A percentile compares a stretch with the other conserved stretches of the same genome.
Evolutionary conservation across 2,888 invertebrate species (phyloP).

Genomic region (Eilema depressum): DNA sequence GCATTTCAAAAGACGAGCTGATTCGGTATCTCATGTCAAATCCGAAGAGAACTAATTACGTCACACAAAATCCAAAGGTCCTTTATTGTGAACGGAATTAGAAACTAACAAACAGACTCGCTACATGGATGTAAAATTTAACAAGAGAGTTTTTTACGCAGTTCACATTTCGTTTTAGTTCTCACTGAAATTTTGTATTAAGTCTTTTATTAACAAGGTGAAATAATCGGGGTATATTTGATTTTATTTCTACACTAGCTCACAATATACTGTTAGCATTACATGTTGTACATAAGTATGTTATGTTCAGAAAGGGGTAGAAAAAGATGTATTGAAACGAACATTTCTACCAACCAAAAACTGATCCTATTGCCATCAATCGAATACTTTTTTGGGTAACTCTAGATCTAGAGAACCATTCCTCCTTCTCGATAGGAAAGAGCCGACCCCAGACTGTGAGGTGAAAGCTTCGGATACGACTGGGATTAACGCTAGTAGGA

Average conservation of each 20-base stretch:
- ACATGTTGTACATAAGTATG: too few relatives aligned
- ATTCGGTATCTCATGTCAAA: constrained; percentile 49
- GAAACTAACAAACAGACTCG: not conserved
- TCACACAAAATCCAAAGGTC: constrained; percentile 35
- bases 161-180: not conserved
- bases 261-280: not conserved
- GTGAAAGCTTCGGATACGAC: too few relatives aligned
- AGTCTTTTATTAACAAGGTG: not conserved
- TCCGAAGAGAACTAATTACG: constrained; percentile 67
- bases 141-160: not conserved
- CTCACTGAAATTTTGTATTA: not conserved
- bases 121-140: not conserved
- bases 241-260: not conserved
- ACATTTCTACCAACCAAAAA: not conserved
- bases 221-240: not conserved
- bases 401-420: too few relatives aligned
- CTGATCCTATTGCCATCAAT: not conserved
- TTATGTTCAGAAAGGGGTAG: too few relatives aligned
- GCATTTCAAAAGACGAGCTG: constrained; percentile 64
- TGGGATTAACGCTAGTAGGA: too few relatives aligned
- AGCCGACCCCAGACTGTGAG: too few relatives aligned
- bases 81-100: not conserved
- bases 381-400: too few relatives aligned
- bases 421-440: too few relatives aligned
- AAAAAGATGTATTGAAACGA: too few relatives aligned